These are phyloP conservation scores for Aulostomus chinensis DNA, from an alignment of 2,797 vertebrate genomes.

Conservation along the genomic window DNA sequence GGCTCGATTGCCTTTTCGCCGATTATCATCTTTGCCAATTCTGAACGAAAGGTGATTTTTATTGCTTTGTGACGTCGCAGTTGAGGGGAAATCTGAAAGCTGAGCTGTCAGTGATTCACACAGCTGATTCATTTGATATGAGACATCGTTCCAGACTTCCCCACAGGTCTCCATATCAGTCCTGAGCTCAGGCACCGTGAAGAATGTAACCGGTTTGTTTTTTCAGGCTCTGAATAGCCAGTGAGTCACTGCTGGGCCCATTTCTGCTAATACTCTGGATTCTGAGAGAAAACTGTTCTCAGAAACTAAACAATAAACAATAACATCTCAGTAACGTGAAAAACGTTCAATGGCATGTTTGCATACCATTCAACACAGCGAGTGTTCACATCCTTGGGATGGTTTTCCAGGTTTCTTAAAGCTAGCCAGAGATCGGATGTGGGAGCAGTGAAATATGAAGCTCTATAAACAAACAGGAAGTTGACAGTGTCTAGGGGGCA, in stretches of 20 bases:
- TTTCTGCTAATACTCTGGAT: slow-evolving; percentile 26
- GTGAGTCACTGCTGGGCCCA: slow-evolving; percentile 51
- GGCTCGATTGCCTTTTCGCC: too few species aligned
- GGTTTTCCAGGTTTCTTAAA: slow-evolving; percentile 20
- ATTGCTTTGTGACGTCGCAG: neutral
- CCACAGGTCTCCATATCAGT: slow-evolving; percentile 14
- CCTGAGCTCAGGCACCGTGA: slow-evolving; percentile 19
- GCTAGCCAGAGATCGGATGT: slow-evolving; percentile 22
- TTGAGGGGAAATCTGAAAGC: neutral
- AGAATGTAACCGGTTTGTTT: slow-evolving; percentile 48
- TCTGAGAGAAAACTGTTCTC: slow-evolving; percentile 28
- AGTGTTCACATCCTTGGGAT: slow-evolving; percentile 4
- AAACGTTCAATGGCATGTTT: slow-evolving; percentile 12
- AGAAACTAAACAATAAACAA: slow-evolving; percentile 58
- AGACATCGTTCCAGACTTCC: slow-evolving; percentile 25
- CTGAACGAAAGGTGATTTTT: slow-evolving; percentile 22
- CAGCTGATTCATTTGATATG: slow-evolving; percentile 32
- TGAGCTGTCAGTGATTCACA: slow-evolving; percentile 43
- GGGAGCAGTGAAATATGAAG: slow-evolving; percentile 51
- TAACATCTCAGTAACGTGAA: slow-evolving; percentile 19
- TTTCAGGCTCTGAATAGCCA: slow-evolving; percentile 52
- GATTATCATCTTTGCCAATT: neutral
- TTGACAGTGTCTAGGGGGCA: slow-evolving; percentile 50
- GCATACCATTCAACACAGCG: slow-evolving; percentile 11
- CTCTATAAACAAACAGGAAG: slow-evolving; percentile 71